A percentile compares a stretch with the other conserved stretches of the same genome.
Evolutionary conservation across 2,888 invertebrate genomes (phyloP).

Genomic region (Dastarcus helophoroides): DNA sequence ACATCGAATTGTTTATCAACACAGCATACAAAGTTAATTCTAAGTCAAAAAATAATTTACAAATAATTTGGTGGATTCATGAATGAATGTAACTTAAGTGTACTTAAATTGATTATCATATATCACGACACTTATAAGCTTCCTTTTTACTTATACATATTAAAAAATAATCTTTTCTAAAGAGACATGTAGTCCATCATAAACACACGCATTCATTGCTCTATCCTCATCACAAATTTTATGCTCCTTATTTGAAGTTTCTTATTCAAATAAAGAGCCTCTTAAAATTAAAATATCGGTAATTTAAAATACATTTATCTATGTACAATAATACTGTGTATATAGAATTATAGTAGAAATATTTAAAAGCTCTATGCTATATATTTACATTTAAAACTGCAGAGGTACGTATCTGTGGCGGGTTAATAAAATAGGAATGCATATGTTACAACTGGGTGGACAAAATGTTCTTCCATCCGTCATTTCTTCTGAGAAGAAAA

Average conservation of each 20-base stretch:
- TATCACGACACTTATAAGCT: constrained; percentile 38
- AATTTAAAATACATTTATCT: constrained; percentile 23
- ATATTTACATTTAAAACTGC: constrained; percentile 29
- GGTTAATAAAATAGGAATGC: constrained; percentile 26
- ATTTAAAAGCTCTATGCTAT: constrained; percentile 26
- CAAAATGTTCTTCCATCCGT: constrained; percentile 4
- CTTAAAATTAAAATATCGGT: not conserved
- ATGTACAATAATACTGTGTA: constrained; percentile 28
- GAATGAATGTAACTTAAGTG: not conserved
- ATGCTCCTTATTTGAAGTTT: constrained; percentile 18
- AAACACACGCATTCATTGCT: constrained; percentile 15
- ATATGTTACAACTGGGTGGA: constrained; percentile 2
- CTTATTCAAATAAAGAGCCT: constrained; percentile 7
- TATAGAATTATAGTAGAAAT: constrained; percentile 29
- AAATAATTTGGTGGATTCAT: too few species aligned
- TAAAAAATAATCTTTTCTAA: constrained; percentile 32
- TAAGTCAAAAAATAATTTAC: too few species aligned
- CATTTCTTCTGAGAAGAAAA: not conserved
- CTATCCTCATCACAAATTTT: constrained; percentile 23
- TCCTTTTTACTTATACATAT: constrained; percentile 30
- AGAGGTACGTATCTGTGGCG: constrained; percentile 33
- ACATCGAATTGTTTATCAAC: too few species aligned
- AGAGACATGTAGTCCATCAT: too few species aligned
- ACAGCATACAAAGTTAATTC: too few species aligned
- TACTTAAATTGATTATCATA: constrained; percentile 7